phyloP scores from a whole-genome alignment of 2,797 vertebrate species.

The Gymnocypris eckloni region DNA sequence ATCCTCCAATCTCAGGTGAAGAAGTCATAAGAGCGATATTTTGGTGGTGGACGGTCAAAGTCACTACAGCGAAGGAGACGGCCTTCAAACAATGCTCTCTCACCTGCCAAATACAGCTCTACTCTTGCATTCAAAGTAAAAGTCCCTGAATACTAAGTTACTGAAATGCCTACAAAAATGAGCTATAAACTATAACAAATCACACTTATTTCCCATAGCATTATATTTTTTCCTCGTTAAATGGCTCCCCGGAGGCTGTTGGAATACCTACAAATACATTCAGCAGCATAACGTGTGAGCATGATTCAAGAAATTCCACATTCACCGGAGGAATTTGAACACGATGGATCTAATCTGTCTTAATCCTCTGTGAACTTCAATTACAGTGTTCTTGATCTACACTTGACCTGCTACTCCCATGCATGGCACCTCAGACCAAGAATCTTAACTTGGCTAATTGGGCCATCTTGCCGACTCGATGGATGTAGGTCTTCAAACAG shows the following conservation, averaged over 20 bases:
- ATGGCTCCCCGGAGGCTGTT: neutral
- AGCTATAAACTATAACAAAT: neutral
- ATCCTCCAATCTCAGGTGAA: neutral
- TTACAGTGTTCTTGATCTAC: constrained; percentile 42
- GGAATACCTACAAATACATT: neutral
- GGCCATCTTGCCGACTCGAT: constrained; percentile 3
- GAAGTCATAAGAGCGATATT: neutral
- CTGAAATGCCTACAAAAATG: neutral
- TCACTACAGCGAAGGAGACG: neutral
- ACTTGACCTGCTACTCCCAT: constrained; percentile 45
- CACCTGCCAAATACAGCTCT: neutral
- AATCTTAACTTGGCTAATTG: constrained; percentile 33
- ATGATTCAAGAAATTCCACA: constrained; percentile 19
- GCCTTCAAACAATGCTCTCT: neutral
- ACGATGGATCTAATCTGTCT: constrained; percentile 29
- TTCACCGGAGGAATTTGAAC: constrained; percentile 34
- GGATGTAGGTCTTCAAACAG: constrained; percentile 17
- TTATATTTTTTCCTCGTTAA: neutral
- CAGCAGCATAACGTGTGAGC: neutral
- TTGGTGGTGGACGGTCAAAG: neutral
- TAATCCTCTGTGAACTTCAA: constrained; percentile 45
- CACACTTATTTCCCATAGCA: neutral
- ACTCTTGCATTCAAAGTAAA: constrained; percentile 1
- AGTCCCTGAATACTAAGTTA: neutral
- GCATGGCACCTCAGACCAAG: constrained; percentile 27